These are phyloP conservation scores for Reticulitermes lucifugus DNA, from an alignment of 2,888 invertebrate species.

Conservation along the genomic window DNA sequence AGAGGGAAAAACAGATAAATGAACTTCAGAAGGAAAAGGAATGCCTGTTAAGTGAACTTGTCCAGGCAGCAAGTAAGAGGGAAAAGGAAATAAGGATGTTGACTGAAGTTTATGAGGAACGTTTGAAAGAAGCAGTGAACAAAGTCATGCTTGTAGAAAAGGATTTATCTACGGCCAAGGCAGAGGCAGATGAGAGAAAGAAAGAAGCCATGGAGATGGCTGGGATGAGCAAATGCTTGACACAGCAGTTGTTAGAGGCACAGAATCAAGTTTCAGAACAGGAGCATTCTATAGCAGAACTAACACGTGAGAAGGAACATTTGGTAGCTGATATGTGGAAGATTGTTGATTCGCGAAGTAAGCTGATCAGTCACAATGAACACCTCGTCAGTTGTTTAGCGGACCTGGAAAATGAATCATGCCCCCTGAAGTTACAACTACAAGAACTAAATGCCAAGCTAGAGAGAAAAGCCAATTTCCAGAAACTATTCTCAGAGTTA, in stretches of 20 bases:
- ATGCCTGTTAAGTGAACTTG: background rate
- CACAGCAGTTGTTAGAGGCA: background rate
- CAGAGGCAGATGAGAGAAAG: background rate
- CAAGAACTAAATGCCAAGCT: background rate
- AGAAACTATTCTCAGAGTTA: background rate
- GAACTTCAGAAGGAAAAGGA: constrained; percentile 14
- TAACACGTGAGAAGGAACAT: background rate
- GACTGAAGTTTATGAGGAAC: background rate
- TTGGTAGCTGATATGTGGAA: background rate
- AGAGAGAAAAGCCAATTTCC: background rate
- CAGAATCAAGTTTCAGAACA: background rate
- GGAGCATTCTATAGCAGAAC: background rate
- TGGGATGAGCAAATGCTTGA: background rate
- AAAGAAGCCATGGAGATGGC: background rate
- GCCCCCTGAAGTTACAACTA: background rate
- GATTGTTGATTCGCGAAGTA: background rate
- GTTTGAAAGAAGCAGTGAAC: background rate
- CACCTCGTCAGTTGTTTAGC: background rate
- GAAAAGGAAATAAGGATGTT: background rate
- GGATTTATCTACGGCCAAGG: background rate
- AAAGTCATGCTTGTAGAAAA: background rate
- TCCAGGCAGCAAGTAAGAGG: background rate
- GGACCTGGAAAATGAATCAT: background rate
- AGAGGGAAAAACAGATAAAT: background rate
- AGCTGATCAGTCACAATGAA: background rate